Conservation (phyloP, 2,888 invertebrate species). For the Drosophila vallismaia region DNA sequence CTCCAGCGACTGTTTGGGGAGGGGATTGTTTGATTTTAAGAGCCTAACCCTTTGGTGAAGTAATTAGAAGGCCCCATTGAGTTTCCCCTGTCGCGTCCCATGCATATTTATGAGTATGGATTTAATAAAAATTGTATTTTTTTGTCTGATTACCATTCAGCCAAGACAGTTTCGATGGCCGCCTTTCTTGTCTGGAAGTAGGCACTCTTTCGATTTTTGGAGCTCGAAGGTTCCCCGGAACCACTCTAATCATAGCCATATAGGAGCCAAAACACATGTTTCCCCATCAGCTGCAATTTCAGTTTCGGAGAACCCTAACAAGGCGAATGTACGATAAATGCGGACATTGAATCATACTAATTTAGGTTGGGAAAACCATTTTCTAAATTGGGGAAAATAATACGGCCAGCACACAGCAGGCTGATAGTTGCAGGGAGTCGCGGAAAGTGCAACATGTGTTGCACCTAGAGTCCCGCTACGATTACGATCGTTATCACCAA, state of each 20-base stretch:
- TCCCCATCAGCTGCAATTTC: slow-evolving; percentile 39
- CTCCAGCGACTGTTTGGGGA: slow-evolving; percentile 39
- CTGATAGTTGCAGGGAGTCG: slow-evolving; percentile 1
- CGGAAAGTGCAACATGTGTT: slow-evolving; percentile 75
- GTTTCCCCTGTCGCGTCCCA: slow-evolving; percentile 27
- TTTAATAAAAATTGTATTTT: slow-evolving; percentile 69
- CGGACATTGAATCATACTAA: slow-evolving; percentile 61
- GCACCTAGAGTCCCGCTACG: slow-evolving; percentile 71
- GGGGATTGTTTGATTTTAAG: slow-evolving; percentile 47
- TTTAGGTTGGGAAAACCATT: slow-evolving; percentile 64
- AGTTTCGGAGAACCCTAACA: slow-evolving; percentile 39
- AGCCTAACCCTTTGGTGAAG: slow-evolving; percentile 33
- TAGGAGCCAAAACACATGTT: slow-evolving; percentile 67
- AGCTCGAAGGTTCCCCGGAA: neutral
- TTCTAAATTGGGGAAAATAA: slow-evolving; percentile 76
- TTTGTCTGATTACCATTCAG: slow-evolving; percentile 22
- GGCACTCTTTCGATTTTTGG: neutral
- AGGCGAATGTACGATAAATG: slow-evolving; percentile 60
- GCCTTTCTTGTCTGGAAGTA: slow-evolving; percentile 6
- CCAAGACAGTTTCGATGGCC: slow-evolving; percentile 2
- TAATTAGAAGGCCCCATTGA: slow-evolving; percentile 63
- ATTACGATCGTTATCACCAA: slow-evolving; percentile 83
- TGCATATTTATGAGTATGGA: slow-evolving; percentile 81
- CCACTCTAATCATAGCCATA: slow-evolving; percentile 25
- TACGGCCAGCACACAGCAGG: slow-evolving; percentile 40